These are phyloP conservation scores for Colostygia pectinataria DNA, from an alignment of 2,888 invertebrate species.

Conservation along the genomic window DNA sequence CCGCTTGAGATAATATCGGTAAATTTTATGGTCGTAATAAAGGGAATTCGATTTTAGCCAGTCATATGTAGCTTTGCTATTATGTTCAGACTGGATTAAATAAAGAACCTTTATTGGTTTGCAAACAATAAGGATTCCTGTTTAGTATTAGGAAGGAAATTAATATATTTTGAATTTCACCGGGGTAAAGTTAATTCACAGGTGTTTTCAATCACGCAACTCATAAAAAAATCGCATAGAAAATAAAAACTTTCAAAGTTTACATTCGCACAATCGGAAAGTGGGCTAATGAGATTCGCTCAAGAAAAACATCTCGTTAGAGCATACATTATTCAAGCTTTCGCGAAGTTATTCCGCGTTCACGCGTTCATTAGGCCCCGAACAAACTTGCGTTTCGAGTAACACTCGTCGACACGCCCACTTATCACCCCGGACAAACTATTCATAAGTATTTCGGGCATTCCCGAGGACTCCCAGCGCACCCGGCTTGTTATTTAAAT, in stretches of 20 bases:
- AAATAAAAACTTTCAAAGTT: conserved; percentile 74
- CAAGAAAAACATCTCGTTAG: conserved; percentile 83
- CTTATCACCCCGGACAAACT: conserved; percentile 76
- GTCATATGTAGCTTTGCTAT: conserved; percentile 68
- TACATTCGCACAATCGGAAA: conserved; percentile 80
- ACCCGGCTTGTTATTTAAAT: conserved; percentile 78
- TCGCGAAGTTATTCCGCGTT: conserved; percentile 78
- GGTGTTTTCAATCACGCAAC: conserved; percentile 67
- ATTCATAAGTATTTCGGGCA: conserved; percentile 76
- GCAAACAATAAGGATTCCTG: conserved; percentile 35
- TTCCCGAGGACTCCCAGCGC: conserved; percentile 45
- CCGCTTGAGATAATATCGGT: conserved; percentile 79
- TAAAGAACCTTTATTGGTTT: conserved; percentile 45
- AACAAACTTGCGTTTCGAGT: conserved; percentile 71
- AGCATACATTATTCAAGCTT: conserved; percentile 82
- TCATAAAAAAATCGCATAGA: conserved; percentile 70
- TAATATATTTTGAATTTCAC: conserved; percentile 25
- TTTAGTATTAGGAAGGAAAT: conserved; percentile 27
- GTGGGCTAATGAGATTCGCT: conserved; percentile 81
- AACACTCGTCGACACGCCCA: conserved; percentile 63
- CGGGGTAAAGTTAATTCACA: conserved; percentile 41
- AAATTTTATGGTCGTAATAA: conserved; percentile 79
- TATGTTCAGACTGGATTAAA: conserved; percentile 59
- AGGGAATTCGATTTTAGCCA: conserved; percentile 78
- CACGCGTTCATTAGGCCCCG: conserved; percentile 80